Percentiles rank a stretch among this genome's conserved stretches.
phyloP scores from a whole-genome alignment of 1,140 invertebrate genomes.

The Tachypleus tridentatus region DNA sequence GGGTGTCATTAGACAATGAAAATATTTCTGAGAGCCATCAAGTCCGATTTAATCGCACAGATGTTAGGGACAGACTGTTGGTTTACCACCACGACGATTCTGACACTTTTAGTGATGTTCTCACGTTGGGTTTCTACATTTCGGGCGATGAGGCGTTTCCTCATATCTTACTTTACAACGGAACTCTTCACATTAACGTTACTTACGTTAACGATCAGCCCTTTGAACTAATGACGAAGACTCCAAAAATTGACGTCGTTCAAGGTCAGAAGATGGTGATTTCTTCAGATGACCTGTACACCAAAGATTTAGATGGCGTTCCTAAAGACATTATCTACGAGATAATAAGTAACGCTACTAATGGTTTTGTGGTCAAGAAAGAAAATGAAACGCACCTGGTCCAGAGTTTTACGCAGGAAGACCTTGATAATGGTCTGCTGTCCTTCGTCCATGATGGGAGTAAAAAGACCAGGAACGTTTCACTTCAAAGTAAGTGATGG shows the following conservation, averaged over 20 bases:
- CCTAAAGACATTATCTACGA: constrained; percentile 76
- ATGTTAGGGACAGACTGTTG: constrained; percentile 29
- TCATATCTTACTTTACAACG: constrained; percentile 17
- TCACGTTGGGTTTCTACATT: constrained; percentile 27
- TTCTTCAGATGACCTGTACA: constrained; percentile 61
- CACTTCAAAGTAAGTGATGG: constrained; percentile 86
- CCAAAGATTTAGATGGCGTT: constrained; percentile 72
- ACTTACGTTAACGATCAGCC: constrained; percentile 80
- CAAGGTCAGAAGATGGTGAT: constrained; percentile 54
- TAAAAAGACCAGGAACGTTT: constrained; percentile 60
- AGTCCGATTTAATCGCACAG: constrained; percentile 29
- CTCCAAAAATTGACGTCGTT: constrained; percentile 32
- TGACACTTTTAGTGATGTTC: constrained; percentile 30
- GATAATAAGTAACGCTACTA: constrained; percentile 57
- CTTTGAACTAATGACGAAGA: constrained; percentile 62
- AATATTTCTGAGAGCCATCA: constrained; percentile 4
- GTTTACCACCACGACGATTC: constrained; percentile 35
- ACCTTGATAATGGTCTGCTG: constrained; percentile 69
- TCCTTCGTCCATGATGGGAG: constrained; percentile 74
- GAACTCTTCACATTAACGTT: constrained; percentile 60
- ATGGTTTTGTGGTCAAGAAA: constrained; percentile 46
- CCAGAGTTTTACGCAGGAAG: constrained; percentile 67
- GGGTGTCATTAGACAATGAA: constrained; percentile 17
- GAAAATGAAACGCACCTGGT: constrained; percentile 29
- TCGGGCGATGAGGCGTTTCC: constrained; percentile 13